Conservation (phyloP, 1,140 invertebrate genomes). For the Psilanteris sp. region DNA sequence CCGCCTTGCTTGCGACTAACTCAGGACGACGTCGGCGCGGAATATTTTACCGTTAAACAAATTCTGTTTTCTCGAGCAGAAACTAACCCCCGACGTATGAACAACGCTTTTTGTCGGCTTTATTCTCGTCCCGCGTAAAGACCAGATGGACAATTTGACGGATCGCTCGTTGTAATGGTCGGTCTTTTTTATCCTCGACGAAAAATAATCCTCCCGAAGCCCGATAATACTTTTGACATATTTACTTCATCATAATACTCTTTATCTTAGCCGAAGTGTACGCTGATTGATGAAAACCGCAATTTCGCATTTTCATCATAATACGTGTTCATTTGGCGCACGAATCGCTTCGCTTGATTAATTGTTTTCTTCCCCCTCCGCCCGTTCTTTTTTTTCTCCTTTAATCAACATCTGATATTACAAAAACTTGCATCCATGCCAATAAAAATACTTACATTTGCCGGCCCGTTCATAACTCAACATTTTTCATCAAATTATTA, state of each 20-base stretch:
- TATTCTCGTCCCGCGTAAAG: too few relatives aligned
- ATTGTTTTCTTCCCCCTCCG: conserved; percentile 34
- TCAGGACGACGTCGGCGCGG: too few relatives aligned
- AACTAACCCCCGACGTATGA: too few relatives aligned
- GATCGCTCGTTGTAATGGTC: conserved; percentile 28
- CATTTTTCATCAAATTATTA: conserved; percentile 50
- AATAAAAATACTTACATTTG: conserved; percentile 5
- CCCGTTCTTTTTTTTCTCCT: too few relatives aligned
- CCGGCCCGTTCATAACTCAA: conserved; percentile 1
- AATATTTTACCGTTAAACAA: too few relatives aligned
- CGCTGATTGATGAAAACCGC: conserved; percentile 50
- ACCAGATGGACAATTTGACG: conserved; percentile 41
- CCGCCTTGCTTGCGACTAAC: too few relatives aligned
- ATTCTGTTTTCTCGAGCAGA: too few relatives aligned
- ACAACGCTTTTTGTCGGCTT: conserved; percentile 15
- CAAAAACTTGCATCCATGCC: conserved; percentile 10
- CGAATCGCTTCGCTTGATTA: conserved; percentile 20
- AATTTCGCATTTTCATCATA: conserved; percentile 50
- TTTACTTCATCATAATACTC: conserved; percentile 53
- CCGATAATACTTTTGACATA: conserved; percentile 49
- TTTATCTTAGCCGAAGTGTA: conserved; percentile 54
- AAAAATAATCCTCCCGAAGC: conserved; percentile 51
- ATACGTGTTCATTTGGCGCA: conserved; percentile 40
- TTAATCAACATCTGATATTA: conserved; percentile 3
- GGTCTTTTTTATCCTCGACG: conserved; percentile 29